A percentile compares a stretch with the other conserved stretches of the same genome.
Evolutionary conservation across 92 coral and sea anemone genomes (phyloP).

Genomic region (Blastomussa wellsi): DNA sequence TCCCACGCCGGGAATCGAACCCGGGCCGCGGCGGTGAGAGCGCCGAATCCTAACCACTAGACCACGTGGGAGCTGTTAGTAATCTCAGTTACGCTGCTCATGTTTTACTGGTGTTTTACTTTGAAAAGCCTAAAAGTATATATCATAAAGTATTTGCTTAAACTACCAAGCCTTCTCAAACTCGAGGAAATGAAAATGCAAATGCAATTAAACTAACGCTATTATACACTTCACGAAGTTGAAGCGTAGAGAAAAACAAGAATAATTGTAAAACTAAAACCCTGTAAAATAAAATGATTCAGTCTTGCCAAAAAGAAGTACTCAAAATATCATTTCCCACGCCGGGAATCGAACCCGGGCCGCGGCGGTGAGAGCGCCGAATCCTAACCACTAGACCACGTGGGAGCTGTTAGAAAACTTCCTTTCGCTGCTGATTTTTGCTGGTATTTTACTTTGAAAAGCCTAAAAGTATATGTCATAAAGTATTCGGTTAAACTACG

Average conservation of each 20-base stretch:
- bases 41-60: slow-evolving; percentile 88
- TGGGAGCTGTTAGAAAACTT: neutral
- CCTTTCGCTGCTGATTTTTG: too few relatives aligned
- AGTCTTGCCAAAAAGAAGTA: neutral
- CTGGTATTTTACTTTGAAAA: too few relatives aligned
- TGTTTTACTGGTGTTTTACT: neutral
- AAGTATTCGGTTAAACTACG: too few relatives aligned
- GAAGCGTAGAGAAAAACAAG: too few relatives aligned
- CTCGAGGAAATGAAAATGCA: too few relatives aligned
- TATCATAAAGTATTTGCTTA: too few relatives aligned
- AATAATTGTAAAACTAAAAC: neutral
- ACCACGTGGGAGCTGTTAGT: slow-evolving; percentile 37
- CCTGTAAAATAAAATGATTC: neutral
- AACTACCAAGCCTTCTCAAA: too few relatives aligned
- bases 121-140: neutral
- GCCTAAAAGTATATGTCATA: too few relatives aligned
- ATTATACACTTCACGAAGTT: too few relatives aligned
- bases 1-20: slow-evolving; percentile 85
- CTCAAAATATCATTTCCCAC: slow-evolving; percentile 39
- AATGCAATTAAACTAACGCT: too few relatives aligned
- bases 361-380: slow-evolving; percentile 87
- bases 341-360: slow-evolving; percentile 87
- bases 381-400: slow-evolving; percentile 84
- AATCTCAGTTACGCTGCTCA: too few relatives aligned
- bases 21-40: slow-evolving; percentile 88